Base-by-base conservation (phyloP, 2,888 invertebrate genomes). In the Troides oblongomaculatus region DNA sequence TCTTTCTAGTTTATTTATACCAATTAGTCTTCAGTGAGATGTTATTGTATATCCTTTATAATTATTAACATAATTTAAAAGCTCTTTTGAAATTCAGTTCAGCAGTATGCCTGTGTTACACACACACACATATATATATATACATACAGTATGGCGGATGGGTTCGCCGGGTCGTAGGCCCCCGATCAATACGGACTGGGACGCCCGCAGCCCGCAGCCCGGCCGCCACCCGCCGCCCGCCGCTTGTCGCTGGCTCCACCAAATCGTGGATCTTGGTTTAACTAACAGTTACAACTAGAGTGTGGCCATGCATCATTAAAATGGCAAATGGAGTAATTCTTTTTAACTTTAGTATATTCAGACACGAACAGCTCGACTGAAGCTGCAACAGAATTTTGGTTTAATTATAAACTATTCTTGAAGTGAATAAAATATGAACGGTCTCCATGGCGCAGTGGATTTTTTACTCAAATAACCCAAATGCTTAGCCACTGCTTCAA, bases 111-210 rank as follows among this genome's bases (percentile, higher is more conserved):
- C 50, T 60, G 43, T 30, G 30, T 30, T 30, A 2, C 25, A 30
- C 30, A 30, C 30, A 30, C 30, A 30, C 30, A 30, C 30, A 30
- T 5, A 30, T 5, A 25, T 23, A 63, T 21, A 30, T 30, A 25
- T 12, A 61, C 1, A 18, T 39, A n/a, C n/a, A 14, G 64, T 59
- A 63, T 36, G 25, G 23, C 18, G 17, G 43, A 21, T 17, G 50
- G 43, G 65, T 58, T 21, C 50, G 59, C n/a, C 64, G 63, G 64
- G 68, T 68, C 68, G 59, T 50, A 66, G 66, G 58, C 59, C 62
- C 70, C 59, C 21, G 62, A 70, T 70, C 70, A 53, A 70, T 70
- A 70, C 68, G 36, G 70, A 62, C 70, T 63, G 66, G 66, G 39
- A 70, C 23, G 14, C 30, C n/a, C 21, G 58, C 39, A 7, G 10